phyloP scores from a whole-genome alignment of 1,140 invertebrate genomes.

The Chironomus tepperi region DNA sequence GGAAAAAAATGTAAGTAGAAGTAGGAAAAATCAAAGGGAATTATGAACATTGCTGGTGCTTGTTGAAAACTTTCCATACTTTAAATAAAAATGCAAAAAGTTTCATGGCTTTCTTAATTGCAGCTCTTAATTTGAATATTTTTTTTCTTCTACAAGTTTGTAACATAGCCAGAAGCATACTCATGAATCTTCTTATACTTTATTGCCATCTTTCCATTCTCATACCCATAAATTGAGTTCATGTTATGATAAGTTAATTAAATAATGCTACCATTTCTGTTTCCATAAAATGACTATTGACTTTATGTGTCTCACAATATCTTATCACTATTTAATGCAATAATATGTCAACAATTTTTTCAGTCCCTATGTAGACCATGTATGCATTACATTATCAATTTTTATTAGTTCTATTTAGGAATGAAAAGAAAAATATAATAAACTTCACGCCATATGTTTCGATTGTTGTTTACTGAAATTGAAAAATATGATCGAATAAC shows the following conservation, averaged over 20 bases:
- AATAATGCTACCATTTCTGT: not conserved
- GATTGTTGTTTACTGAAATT: not conserved
- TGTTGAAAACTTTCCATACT: not conserved
- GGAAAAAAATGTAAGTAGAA: not conserved
- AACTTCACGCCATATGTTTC: not conserved
- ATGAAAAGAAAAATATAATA: too few relatives aligned
- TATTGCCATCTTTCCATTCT: not conserved
- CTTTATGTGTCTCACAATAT: not conserved
- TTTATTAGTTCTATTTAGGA: too few relatives aligned
- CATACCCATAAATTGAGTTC: not conserved
- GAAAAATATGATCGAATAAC: not conserved
- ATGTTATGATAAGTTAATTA: slow-evolving; percentile 15
- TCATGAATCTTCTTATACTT: not conserved
- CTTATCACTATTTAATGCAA: not conserved
- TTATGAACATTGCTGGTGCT: slow-evolving; percentile 7
- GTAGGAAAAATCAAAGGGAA: slow-evolving; percentile 10
- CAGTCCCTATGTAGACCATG: too few relatives aligned
- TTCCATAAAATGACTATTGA: not conserved
- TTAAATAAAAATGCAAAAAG: not conserved
- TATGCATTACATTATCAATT: not conserved
- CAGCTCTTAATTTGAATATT: slow-evolving; percentile 8
- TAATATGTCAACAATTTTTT: not conserved
- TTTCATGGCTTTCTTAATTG: slow-evolving; percentile 13
- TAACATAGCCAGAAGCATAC: slow-evolving; percentile 5
- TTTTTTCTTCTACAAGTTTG: not conserved